Conservation (phyloP, 2,113 vertebrate species). For the Lagopus muta region DNA sequence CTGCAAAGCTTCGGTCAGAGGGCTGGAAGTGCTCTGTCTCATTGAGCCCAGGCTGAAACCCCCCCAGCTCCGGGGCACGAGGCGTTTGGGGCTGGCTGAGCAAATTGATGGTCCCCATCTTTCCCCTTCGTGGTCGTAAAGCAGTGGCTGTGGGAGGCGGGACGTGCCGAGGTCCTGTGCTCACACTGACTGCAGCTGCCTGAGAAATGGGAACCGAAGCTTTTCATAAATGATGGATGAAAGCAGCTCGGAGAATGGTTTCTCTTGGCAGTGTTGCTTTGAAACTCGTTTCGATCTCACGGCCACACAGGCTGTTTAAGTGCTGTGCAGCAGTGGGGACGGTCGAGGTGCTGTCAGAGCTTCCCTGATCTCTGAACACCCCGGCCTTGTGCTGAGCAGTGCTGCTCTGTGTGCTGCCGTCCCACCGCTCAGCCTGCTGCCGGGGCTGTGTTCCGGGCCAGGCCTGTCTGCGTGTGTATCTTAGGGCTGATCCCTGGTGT, state of each 20-base stretch:
- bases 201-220: not conserved
- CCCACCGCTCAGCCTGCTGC: too few relatives aligned
- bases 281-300: not conserved
- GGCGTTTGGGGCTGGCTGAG: fast-evolving
- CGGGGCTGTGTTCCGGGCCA: not conserved
- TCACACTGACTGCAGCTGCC: not conserved
- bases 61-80: fast-evolving
- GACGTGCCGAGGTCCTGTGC: not conserved
- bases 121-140: not conserved
- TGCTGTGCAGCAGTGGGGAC: fast-evolving
- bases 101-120: not conserved
- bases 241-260: fast-evolving
- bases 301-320: not conserved
- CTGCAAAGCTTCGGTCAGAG: fast-evolving
- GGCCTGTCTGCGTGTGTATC: too few relatives aligned
- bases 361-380: not conserved
- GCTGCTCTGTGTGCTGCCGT: not conserved
- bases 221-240: not conserved
- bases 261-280: not conserved
- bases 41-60: not conserved
- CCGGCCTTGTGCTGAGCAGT: not conserved
- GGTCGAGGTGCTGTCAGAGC: fast-evolving
- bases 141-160: not conserved
- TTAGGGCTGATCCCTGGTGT: not conserved
- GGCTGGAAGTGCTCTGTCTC: not conserved